Base-by-base conservation (phyloP, 2,113 vertebrate genomes). In the Chiloscyllium plagiosum region DNA sequence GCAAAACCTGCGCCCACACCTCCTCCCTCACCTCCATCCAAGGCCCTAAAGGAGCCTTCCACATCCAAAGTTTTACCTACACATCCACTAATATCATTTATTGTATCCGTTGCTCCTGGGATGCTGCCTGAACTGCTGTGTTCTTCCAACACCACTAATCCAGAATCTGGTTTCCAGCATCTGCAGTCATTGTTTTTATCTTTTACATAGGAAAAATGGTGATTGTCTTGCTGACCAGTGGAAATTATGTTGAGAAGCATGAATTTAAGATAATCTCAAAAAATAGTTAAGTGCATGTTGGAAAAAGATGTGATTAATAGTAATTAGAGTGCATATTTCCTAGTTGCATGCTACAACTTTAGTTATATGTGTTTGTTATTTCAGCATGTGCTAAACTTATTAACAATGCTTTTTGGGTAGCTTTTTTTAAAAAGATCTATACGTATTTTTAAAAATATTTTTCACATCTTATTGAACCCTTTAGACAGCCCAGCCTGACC, bases 401-500 rank as follows among this genome's bases (percentile, higher is more conserved):
- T 50, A 15, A 50, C 87, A 76, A 95, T 72, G 13, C 66, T 50
- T 72, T 69, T 72, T 29, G 33, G 47, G 26, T 15, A 72, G 52
- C 29, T 47, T 37, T 20, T 5, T 42, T 47, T 2, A 26, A 29
- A 37, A 56, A 56, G 5, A 56, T 4, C 56, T 61, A 61, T 61
- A 61, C 56, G 0, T 61, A 0, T 37, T 61, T 61, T 22, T 69
- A 47, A 26, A 87, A 42, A 42, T n/a, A 33, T 70, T 86, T 85
- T 47, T 90, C 33, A 86, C 17, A 85, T 96, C 24, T 52, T 22
- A 56, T 47, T 26, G 33, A 29, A 65, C 94, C 8, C 6, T 85
- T 95, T 96, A 99, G 98, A 96, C 66, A 33, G 96, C 96, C 17
- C 98, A 98, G 52, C 96, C 97, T 0, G 97, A 97, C 83, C 96